A percentile compares a stretch with the other conserved stretches of the same genome.
Evolutionary conservation across 2,888 invertebrate species (phyloP).

Genomic region (Boloria selene): DNA sequence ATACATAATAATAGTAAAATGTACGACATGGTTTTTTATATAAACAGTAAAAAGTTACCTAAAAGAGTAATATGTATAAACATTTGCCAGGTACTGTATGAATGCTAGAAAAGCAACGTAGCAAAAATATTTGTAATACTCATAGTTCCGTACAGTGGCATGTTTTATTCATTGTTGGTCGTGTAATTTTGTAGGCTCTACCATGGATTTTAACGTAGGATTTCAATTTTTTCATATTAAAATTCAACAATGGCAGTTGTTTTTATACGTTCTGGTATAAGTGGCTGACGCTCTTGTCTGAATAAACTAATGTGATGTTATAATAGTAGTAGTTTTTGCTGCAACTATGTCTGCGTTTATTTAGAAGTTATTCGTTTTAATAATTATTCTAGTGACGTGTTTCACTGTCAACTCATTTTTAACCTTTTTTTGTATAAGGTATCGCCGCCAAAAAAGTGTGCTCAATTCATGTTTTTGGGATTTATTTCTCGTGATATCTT

Average conservation of each 20-base stretch:
- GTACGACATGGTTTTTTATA: neutral
- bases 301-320: no score
- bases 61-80: conserved; percentile 9
- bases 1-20: neutral
- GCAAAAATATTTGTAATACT: conserved; percentile 21
- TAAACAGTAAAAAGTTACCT: neutral
- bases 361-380: no score
- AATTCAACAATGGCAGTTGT: neutral
- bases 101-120: conserved; percentile 1
- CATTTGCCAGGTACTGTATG: conserved; percentile 8
- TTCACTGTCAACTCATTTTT: no score
- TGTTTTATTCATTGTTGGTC: conserved; percentile 25
- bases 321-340: no score
- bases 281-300: no score
- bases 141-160: neutral
- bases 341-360: no score
- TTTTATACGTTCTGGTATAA: conserved; percentile 6
- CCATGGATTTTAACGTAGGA: conserved; percentile 2
- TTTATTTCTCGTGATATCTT: no score
- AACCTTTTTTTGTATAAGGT: no score
- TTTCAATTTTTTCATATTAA: conserved; percentile 11
- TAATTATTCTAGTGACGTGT: no score
- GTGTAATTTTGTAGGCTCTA: conserved; percentile 10
- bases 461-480: no score
- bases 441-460: no score